These are phyloP conservation scores for Antheraea mylitta DNA, from an alignment of 1,140 invertebrate species.

Conservation along the genomic window DNA sequence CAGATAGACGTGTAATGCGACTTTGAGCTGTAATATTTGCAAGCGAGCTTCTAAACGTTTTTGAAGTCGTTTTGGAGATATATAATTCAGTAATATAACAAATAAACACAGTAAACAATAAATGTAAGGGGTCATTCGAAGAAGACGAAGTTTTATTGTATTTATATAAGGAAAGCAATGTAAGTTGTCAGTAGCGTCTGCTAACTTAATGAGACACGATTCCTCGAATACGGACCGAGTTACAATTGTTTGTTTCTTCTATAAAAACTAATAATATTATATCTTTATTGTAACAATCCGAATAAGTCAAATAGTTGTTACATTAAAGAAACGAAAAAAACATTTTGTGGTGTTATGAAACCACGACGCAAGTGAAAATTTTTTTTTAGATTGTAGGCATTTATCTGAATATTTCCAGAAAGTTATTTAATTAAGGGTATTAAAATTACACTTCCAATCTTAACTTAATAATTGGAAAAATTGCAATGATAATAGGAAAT, in stretches of 20 bases:
- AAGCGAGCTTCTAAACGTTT: too few species aligned
- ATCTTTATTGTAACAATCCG: not conserved
- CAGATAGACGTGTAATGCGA: too few species aligned
- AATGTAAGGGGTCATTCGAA: not conserved
- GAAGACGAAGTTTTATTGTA: not conserved
- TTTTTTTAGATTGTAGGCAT: too few species aligned
- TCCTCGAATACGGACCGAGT: not conserved
- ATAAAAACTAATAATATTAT: not conserved
- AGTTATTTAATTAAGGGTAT: too few species aligned
- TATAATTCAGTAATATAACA: not conserved
- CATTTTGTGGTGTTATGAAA: too few species aligned
- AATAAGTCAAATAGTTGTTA: not conserved
- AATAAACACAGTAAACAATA: not conserved
- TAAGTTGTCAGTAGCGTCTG: not conserved
- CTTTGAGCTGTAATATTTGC: too few species aligned
- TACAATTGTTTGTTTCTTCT: not conserved
- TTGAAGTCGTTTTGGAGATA: too few species aligned
- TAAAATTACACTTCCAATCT: too few species aligned
- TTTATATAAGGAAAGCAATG: not conserved
- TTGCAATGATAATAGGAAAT: too few species aligned
- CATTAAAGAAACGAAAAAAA: not conserved
- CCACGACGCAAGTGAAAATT: too few species aligned
- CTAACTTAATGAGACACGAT: conserved; percentile 1
- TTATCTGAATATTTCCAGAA: too few species aligned
- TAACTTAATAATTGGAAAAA: too few species aligned